Base-by-base conservation (phyloP, 1,140 invertebrate species). In the Drosophila pseudoananassae region DNA sequence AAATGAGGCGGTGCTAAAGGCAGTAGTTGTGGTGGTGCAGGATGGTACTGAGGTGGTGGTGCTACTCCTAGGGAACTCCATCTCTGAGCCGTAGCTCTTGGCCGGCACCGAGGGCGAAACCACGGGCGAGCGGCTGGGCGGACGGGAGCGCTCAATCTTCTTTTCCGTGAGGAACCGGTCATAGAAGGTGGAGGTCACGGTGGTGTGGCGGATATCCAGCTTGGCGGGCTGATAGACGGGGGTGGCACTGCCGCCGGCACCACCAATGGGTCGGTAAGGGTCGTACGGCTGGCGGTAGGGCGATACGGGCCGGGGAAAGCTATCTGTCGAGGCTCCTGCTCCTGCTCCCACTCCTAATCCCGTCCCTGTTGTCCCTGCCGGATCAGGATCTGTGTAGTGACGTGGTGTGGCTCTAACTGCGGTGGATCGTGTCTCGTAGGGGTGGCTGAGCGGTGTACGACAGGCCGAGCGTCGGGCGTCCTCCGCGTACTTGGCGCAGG, bases 141-240 rank as follows among this genome's bases (percentile, higher is more conserved):
- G 77, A 20, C 78, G 84, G 23, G 74, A 69, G 12, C 84, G 84
- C 45, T 91, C 90, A 50, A 91, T 88, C 50, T 92, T 80, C 51
- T 88, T 92, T 53, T 92, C 90, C 15, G 81, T 89, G 8, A 92
- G 69, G 45, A 90, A 89, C 8, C 91, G 91, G 75, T 92, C 91
- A 45, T 92, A 92, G 55, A 92, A 91, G 33, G 91, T 92, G 10
- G 91, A 90, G 5, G 91, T 92, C 20, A 92, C 91, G 12, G 91
- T 92, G 33, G 91, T 92, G 64, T 92, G 91, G 1, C 91, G 90
- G 14, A 92, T 91, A 47, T 92, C 90, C 14, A 92, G 72, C 75
- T 91, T 91, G 17, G 74, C 77, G 58, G 89, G 91, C 61, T 78
- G 77, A 66, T 92, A 92, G 14, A 81, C 78, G 5, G 87, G 84